Evolutionary conservation across 2,888 invertebrate genomes (phyloP).

Genomic region (Catocala nupta): DNA sequence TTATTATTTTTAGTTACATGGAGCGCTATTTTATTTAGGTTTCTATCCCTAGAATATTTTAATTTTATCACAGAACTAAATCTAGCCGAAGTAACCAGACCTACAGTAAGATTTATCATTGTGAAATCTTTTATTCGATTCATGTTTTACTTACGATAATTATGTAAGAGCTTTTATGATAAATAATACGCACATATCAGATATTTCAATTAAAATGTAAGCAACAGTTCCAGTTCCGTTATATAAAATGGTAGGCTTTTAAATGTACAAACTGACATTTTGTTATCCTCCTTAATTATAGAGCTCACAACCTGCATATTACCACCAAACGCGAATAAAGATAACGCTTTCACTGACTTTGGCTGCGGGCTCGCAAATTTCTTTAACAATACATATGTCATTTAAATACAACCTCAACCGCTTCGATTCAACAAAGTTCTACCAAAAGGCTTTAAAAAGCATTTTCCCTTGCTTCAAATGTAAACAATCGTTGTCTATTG

Average conservation of each 20-base stretch:
- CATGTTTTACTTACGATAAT: too few species aligned
- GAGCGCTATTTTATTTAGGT: too few species aligned
- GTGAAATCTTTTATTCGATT: too few species aligned
- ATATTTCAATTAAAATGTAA: constrained; percentile 33
- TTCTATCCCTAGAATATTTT: too few species aligned
- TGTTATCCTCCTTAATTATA: constrained; percentile 35
- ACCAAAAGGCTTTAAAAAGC: constrained; percentile 31
- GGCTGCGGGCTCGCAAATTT: constrained; percentile 56
- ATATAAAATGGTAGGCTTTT: constrained; percentile 21
- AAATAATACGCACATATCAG: constrained; percentile 29
- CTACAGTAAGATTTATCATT: too few species aligned
- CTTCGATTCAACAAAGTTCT: constrained; percentile 22
- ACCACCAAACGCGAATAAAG: constrained; percentile 38
- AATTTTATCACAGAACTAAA: too few species aligned
- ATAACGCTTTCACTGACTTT: constrained; percentile 66
- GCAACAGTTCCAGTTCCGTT: constrained; percentile 36
- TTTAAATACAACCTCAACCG: constrained; percentile 12
- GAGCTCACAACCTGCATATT: constrained; percentile 29
- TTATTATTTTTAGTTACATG: too few species aligned
- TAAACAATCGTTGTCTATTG: constrained; percentile 39
- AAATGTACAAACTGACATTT: constrained; percentile 32
- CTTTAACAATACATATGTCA: constrained; percentile 26
- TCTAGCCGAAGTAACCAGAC: too few species aligned
- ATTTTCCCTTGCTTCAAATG: constrained; percentile 41
- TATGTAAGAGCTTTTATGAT: neutral